A percentile compares a stretch with the other conserved stretches of the same genome.
phyloP scores from a whole-genome alignment of 2,888 invertebrate genomes.

The Sericinus montela region DNA sequence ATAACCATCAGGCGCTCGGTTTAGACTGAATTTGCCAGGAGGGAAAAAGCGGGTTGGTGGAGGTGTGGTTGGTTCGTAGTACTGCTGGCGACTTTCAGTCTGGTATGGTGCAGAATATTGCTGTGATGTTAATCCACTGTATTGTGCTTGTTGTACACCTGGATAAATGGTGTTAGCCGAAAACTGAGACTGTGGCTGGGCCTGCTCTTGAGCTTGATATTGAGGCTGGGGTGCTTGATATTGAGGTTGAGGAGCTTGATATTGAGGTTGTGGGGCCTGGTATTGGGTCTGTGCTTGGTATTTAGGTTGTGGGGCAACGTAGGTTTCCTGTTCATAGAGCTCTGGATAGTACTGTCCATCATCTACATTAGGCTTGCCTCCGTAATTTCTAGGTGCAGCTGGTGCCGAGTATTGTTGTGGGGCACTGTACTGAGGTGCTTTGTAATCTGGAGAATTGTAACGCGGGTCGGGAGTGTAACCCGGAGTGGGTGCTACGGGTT shows the following conservation, averaged over 20 bases:
- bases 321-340: conserved; percentile 67
- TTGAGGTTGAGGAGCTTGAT: conserved; percentile 47
- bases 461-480: conserved; percentile 75
- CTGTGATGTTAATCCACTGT: conserved; percentile 62
- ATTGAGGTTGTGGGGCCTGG: conserved; percentile 49
- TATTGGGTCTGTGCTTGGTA: conserved; percentile 52
- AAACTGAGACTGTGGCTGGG: conserved; percentile 47
- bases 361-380: conserved; percentile 68
- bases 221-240: conserved; percentile 47
- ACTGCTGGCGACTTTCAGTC: conserved; percentile 58
- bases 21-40: conserved; percentile 91
- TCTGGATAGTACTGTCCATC: conserved; percentile 77
- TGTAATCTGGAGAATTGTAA: conserved; percentile 76
- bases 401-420: conserved; percentile 74
- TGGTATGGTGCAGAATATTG: conserved; percentile 49
- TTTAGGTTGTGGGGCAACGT: conserved; percentile 55
- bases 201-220: conserved; percentile 48
- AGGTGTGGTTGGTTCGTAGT: conserved; percentile 81
- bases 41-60: conserved; percentile 88
- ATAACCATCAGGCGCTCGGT: conserved; percentile 93
- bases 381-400: conserved; percentile 66
- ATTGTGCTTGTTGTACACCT: conserved; percentile 69
- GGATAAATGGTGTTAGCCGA: conserved; percentile 70
- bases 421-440: conserved; percentile 63
- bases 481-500: conserved; percentile 77